Percentiles rank a stretch among this genome's conserved stretches.
Evolutionary conservation across 1,140 invertebrate species (phyloP).

Genomic region (Orchestia grillus): DNA sequence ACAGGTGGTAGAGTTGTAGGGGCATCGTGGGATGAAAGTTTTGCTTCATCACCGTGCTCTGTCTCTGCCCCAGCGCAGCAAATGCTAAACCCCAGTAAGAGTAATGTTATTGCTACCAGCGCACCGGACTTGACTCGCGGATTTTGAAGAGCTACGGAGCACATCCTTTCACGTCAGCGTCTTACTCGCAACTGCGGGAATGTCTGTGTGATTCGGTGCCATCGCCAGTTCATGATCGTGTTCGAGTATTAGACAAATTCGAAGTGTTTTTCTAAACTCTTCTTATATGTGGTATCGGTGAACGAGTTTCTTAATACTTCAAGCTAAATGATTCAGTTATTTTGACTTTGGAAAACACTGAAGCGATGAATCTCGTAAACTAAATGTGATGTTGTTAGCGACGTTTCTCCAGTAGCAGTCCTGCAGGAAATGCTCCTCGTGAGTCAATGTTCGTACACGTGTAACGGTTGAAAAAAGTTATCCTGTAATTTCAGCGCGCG

Average conservation of each 20-base stretch:
- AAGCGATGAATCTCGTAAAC: background rate
- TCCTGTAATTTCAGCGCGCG: background rate
- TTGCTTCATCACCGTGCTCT: background rate
- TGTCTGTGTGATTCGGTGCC: too few relatives aligned
- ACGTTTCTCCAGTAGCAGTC: background rate
- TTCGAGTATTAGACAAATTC: background rate
- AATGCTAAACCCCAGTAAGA: background rate
- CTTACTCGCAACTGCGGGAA: background rate
- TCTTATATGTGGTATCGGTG: background rate
- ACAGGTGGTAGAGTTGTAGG: background rate
- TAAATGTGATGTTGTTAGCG: background rate
- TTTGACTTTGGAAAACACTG: background rate
- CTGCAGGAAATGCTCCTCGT: background rate
- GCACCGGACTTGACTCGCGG: background rate
- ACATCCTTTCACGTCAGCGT: background rate
- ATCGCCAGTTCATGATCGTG: background rate
- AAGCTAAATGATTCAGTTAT: background rate
- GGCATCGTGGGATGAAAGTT: background rate
- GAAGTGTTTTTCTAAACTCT: background rate
- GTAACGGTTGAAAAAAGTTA: background rate
- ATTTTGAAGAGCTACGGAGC: background rate
- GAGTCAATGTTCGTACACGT: background rate
- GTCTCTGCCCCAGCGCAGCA: background rate
- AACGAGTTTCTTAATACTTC: background rate
- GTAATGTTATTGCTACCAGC: conserved; percentile 26